phyloP scores from a whole-genome alignment of 2,113 vertebrate species.

The Lucifuga dentata region DNA sequence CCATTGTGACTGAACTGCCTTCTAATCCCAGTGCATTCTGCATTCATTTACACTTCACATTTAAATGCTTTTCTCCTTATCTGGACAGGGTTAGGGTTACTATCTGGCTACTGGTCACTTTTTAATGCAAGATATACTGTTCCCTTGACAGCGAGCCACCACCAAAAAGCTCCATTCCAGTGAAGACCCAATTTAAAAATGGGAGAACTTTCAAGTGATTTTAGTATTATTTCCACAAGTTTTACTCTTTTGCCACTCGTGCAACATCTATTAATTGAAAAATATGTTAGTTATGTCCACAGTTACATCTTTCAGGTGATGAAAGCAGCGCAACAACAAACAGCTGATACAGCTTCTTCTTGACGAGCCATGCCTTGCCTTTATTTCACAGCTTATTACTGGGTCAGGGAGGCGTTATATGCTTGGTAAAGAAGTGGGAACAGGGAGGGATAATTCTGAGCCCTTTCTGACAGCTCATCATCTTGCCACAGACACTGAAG shows the following conservation, averaged over 20 bases:
- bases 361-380: slow-evolving; percentile 17
- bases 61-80: no score
- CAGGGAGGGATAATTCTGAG: slow-evolving; percentile 49
- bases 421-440: slow-evolving; percentile 43
- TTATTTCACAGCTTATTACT: slow-evolving; percentile 45
- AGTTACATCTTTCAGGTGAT: slow-evolving; percentile 16
- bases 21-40: no score
- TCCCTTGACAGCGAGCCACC: slow-evolving; percentile 39
- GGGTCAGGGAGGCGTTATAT: slow-evolving; percentile 28
- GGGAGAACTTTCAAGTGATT: slow-evolving; percentile 25
- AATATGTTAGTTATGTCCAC: slow-evolving; percentile 23
- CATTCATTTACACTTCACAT: no score
- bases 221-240: slow-evolving; percentile 41
- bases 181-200: slow-evolving; percentile 37
- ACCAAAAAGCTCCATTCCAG: slow-evolving; percentile 19
- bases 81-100: no score
- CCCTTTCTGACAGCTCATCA: slow-evolving; percentile 54
- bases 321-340: background rate
- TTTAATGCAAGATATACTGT: slow-evolving; percentile 15
- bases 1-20: no score
- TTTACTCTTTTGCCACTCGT: slow-evolving; percentile 1
- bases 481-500: slow-evolving; percentile 45
- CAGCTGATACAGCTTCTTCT: background rate
- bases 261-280: background rate
- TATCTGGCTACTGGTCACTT: no score